Percentiles rank a stretch among this genome's conserved stretches.
Evolutionary conservation across 2,113 vertebrate species (phyloP).

Genomic region (Brachypteracias leptosomus): DNA sequence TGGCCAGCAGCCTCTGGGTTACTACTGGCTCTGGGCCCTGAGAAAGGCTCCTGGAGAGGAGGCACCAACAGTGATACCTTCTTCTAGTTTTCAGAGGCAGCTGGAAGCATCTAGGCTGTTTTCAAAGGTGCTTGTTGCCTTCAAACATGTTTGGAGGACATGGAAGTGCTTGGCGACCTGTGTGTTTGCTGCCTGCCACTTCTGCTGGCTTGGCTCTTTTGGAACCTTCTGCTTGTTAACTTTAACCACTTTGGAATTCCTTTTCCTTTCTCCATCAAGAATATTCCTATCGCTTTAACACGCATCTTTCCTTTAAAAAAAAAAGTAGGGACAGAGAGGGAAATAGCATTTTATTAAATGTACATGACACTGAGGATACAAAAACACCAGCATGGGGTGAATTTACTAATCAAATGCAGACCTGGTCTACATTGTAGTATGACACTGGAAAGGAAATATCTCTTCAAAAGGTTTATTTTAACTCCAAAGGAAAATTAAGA

Average conservation of each 20-base stretch:
- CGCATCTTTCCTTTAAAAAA: background rate
- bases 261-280: background rate
- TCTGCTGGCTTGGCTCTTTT: background rate
- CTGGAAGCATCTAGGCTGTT: background rate
- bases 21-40: background rate
- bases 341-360: constrained; percentile 34
- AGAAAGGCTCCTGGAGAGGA: background rate
- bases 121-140: background rate
- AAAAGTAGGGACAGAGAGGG: background rate
- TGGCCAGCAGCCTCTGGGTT: background rate
- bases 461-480: constrained; percentile 61
- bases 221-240: background rate
- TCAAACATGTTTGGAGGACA: background rate
- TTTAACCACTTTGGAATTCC: background rate
- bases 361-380: constrained; percentile 39
- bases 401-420: constrained; percentile 54
- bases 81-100: background rate
- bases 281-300: constrained; percentile 3
- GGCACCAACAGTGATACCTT: background rate
- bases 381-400: constrained; percentile 48
- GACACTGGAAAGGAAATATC: constrained; percentile 54
- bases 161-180: background rate
- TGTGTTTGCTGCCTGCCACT: background rate
- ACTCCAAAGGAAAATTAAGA: constrained; percentile 37
- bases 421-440: constrained; percentile 10